Base-by-base conservation (phyloP, 2,797 vertebrate species). In the Microctenopoma stevenorrisi region DNA sequence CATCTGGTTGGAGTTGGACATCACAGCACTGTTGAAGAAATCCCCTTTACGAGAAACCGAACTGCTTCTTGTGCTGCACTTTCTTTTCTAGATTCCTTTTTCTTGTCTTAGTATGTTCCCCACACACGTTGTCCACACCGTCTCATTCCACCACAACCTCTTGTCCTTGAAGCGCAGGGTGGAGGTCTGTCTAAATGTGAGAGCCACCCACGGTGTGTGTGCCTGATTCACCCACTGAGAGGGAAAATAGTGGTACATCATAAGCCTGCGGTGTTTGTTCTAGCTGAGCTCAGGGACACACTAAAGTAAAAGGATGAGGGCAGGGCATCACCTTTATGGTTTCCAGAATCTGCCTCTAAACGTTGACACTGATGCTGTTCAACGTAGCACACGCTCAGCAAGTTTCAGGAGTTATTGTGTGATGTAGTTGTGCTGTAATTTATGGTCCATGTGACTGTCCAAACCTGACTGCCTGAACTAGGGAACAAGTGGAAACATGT, bases 181-280 rank as follows among this genome's bases (percentile, higher is more conserved):
- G 77, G 82, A 61, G 77, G 76, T 73, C 68, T 42, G n/a, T 57
- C 30, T 64, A 11, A 61, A 11, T 56, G 69, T 8, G 51, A 67
- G 78, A 86, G 78, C 88, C 87, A 90, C 87, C 85, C 90, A 91
- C 63, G 79, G 64, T 78, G 86, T 50, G 59, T 35, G 48, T 14
- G 68, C 51, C 48, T 52, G 72, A 76, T 30, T 4, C 9, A 40
- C 64, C 44, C 48, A 35, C 25, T 1, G 48, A 72, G 73, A 73
- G 67, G 85, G 82, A 81, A 90, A 83, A 76, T 67, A 78, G 68
- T 60, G 25, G 77, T 81, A 22, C 76, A 85, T 71, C 61, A 68
- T 52, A 74, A 88, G 72, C 83, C 80, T 86, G 87, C 43, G 42
- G 16, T 89, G 82, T 89, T 90, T 88, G 83, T 61, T 68, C 78